Base-by-base conservation (phyloP, 2,888 invertebrate genomes). In the Aromia moschata region DNA sequence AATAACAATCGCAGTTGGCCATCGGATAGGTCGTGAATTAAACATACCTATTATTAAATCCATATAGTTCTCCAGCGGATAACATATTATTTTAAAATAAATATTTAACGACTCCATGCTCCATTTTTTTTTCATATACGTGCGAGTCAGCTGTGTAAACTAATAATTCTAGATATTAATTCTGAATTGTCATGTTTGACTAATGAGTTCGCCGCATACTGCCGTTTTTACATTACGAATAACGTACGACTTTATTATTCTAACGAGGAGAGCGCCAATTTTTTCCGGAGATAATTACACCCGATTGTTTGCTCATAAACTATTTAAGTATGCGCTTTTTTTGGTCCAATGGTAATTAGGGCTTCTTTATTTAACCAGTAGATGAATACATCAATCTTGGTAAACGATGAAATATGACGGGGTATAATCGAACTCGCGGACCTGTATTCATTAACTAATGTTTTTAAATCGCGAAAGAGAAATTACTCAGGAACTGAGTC, bases 391-490 rank as follows among this genome's bases (percentile, higher is more conserved):
- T 68, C 64, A 67, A 68, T 65, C 61, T 67, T 52, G 51, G n/a
- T 15, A 46, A 33, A 52, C 67, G 65, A 70, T 68, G 65, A 58
- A 70, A 62, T 69, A 65, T 64, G 69, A 65, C 69, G 66, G 66
- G 65, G 53, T 56, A 53, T 65, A 67, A 65, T 67, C 56, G 59
- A 60, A 60, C 60, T 60, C 63, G 64, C 63, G 57, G 56, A 60
- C 56, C 56, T 25, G 49, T 58, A 37, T 52, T 30, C 46, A 54
- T 52, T 57, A 46, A 58, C 33, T 31, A 56, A 61, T 59, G 59
- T 57, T 56, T 49, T 49, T 49, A 30, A 49, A 40, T 25, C 25
- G 7, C 15, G 9, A 15, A 10, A 15, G 55, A 52, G 62, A 69
- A 64, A 61, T 66, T 60, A 58, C 55, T 37, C 47, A 60, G 52